Evolutionary conservation across 1,140 invertebrate genomes (phyloP).

Genomic region (Drosophila tristis): DNA sequence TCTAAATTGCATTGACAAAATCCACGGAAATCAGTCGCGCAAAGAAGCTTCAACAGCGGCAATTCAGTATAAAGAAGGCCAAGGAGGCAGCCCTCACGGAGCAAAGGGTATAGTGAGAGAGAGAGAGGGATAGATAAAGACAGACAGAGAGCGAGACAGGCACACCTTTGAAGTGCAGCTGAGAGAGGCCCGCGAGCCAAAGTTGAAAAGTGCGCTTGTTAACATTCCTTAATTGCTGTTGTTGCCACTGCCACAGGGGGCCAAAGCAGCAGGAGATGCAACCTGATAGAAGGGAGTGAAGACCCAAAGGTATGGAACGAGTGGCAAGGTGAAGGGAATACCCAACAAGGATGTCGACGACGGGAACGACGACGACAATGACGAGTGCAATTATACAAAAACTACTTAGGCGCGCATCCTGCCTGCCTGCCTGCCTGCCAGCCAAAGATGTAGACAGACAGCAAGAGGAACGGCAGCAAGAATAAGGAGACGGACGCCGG

Average conservation of each 20-base stretch:
- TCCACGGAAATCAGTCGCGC: conserved; percentile 40
- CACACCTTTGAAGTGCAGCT: conserved; percentile 79
- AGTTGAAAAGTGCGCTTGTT: conserved; percentile 83
- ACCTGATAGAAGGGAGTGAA: background rate
- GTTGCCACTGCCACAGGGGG: conserved; percentile 56
- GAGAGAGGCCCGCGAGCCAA: conserved; percentile 57
- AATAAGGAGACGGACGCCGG: conserved; percentile 19
- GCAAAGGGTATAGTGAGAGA: no score
- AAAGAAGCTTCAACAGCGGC: conserved; percentile 20
- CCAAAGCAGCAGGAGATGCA: conserved; percentile 5
- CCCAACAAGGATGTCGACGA: conserved; percentile 55
- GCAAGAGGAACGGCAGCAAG: background rate
- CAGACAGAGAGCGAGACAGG: conserved; percentile 3
- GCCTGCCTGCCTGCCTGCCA: conserved; percentile 38
- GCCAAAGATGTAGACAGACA: conserved; percentile 31
- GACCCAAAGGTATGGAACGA: conserved; percentile 1
- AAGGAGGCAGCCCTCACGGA: conserved; percentile 5
- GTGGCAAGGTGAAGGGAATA: background rate
- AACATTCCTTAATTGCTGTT: conserved; percentile 84
- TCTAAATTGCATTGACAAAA: background rate
- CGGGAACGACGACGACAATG: conserved; percentile 63
- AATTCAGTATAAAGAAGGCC: conserved; percentile 10
- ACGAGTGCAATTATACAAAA: conserved; percentile 83
- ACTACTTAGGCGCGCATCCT: conserved; percentile 81
- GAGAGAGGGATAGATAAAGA: conserved; percentile 3